phyloP scores from a whole-genome alignment of 2,797 vertebrate genomes.

The Erpetoichthys calabaricus region DNA sequence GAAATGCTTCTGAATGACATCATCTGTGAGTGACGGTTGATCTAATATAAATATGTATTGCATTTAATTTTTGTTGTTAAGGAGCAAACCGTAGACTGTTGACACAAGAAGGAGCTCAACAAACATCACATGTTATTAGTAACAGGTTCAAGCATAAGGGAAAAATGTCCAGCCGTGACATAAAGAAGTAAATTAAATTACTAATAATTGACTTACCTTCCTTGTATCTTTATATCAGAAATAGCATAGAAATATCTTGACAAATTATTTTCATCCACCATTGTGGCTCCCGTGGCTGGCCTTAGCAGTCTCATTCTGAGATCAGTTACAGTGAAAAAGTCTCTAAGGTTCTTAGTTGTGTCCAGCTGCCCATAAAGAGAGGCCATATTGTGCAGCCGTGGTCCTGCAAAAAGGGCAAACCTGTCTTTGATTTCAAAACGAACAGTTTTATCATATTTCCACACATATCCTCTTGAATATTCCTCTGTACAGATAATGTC shows the following conservation, averaged over 20 bases:
- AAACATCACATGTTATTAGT: no score
- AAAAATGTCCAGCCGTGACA: background rate
- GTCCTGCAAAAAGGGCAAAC: conserved; percentile 90
- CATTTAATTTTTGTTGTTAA: no score
- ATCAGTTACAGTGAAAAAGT: conserved; percentile 97
- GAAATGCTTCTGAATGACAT: no score
- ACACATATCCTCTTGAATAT: conserved; percentile 85
- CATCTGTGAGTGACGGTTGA: no score
- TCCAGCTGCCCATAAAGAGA: conserved; percentile 94
- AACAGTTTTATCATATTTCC: conserved; percentile 89
- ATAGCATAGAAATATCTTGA: conserved; percentile 97
- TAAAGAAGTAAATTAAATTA: background rate
- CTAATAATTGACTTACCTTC: conserved; percentile 66
- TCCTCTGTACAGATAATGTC: conserved; percentile 98
- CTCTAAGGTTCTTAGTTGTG: conserved; percentile 92
- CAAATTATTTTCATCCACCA: conserved; percentile 84
- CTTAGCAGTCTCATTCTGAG: conserved; percentile 82
- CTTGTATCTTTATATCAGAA: conserved; percentile 92
- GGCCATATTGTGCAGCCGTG: conserved; percentile 90
- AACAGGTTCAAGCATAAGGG: no score
- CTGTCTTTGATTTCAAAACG: conserved; percentile 97
- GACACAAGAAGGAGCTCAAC: no score
- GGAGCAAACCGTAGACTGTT: no score
- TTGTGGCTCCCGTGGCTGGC: conserved; percentile 84
- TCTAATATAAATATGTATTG: no score